A percentile compares a stretch with the other conserved stretches of the same genome.
These are phyloP conservation scores for Drosophila peninsularis DNA, from an alignment of 2,888 invertebrate species.

Conservation along the genomic window DNA sequence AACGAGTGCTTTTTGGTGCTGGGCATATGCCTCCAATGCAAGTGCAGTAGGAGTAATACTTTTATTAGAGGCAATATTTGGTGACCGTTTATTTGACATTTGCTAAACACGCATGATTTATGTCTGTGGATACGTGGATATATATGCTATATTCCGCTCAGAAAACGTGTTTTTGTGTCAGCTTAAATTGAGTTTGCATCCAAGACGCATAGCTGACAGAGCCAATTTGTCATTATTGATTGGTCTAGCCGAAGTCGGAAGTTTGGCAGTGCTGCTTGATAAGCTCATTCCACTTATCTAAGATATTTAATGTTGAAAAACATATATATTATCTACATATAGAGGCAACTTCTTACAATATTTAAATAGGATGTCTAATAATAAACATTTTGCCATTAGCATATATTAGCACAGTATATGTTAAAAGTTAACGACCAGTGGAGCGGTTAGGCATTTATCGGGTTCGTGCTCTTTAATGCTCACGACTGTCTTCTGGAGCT, in stretches of 20 bases:
- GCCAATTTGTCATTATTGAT: background rate
- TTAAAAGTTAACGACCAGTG: background rate
- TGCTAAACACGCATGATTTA: background rate
- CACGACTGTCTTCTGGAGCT: slow-evolving; percentile 31
- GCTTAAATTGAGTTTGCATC: background rate
- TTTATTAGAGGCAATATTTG: background rate
- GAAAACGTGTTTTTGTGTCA: background rate
- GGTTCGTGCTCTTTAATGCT: slow-evolving; percentile 31
- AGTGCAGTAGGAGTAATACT: background rate
- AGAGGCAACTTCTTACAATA: background rate
- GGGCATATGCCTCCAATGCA: background rate
- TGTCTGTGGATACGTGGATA: background rate
- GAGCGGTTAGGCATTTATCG: slow-evolving; percentile 15
- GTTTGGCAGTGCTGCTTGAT: background rate
- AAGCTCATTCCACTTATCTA: background rate
- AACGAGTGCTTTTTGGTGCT: background rate
- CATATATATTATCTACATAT: background rate
- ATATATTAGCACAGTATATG: background rate
- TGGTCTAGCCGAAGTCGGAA: background rate
- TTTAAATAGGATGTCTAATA: background rate
- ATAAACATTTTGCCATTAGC: background rate
- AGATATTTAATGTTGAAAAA: background rate
- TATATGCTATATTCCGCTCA: too few relatives aligned
- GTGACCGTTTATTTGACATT: background rate
- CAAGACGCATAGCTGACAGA: background rate